Evolutionary conservation across 2,797 vertebrate genomes (phyloP).

Genomic region (Brotula barbata): DNA sequence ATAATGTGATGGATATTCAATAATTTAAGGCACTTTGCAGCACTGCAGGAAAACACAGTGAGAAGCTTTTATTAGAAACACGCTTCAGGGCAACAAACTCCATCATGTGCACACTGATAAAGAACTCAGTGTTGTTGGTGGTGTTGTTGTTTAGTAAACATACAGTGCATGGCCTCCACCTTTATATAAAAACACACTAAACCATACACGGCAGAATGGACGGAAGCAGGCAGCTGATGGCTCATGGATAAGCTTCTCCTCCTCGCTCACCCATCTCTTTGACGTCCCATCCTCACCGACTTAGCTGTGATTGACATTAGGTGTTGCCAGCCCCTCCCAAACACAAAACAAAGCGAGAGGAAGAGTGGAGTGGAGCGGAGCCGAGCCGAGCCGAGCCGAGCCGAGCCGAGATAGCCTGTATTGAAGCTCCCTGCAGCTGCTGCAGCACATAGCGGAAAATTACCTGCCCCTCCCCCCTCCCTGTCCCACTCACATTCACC

Average conservation of each 20-base stretch:
- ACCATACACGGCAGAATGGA: too few relatives aligned
- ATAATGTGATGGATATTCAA: conserved; percentile 63
- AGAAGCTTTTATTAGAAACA: conserved; percentile 32
- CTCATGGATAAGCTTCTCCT: conserved; percentile 29
- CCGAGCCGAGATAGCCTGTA: conserved; percentile 54
- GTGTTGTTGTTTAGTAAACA: neutral
- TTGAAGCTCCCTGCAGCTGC: conserved; percentile 61
- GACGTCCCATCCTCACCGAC: conserved; percentile 37
- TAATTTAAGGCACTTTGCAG: conserved; percentile 60
- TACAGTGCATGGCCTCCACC: neutral
- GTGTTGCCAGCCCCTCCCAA: conserved; percentile 64
- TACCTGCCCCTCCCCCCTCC: conserved; percentile 77
- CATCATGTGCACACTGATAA: neutral
- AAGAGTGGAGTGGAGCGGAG: conserved; percentile 42
- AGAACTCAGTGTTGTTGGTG: neutral
- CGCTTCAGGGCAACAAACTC: conserved; percentile 7
- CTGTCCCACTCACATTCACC: conserved; percentile 45
- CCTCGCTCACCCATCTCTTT: conserved; percentile 28
- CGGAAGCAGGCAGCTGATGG: too few relatives aligned
- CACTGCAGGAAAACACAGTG: conserved; percentile 10
- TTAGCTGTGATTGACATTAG: conserved; percentile 65
- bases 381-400: conserved; percentile 52
- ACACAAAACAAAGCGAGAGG: conserved; percentile 58
- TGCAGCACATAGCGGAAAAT: conserved; percentile 78
- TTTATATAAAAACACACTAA: too few relatives aligned